These are phyloP conservation scores for Spisula subtruncata DNA, from an alignment of 2,888 invertebrate species.

Conservation along the genomic window DNA sequence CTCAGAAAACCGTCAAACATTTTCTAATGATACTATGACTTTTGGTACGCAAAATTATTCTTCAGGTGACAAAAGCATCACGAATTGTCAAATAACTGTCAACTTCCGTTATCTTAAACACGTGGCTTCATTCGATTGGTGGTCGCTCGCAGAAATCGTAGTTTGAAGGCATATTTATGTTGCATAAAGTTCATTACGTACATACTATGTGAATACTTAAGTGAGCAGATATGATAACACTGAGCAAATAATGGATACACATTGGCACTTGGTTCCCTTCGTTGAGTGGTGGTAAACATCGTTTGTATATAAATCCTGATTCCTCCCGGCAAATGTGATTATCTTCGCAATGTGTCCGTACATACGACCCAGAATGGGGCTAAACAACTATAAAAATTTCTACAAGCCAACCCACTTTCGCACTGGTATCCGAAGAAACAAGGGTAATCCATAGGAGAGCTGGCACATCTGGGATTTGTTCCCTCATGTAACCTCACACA, in stretches of 20 bases:
- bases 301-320: conserved; percentile 78
- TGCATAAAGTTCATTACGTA: neutral
- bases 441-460: conserved; percentile 73
- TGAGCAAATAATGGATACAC: conserved; percentile 6
- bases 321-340: conserved; percentile 76
- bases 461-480: conserved; percentile 76
- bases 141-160: neutral
- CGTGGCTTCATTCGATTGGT: no score
- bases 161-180: neutral
- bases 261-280: conserved; percentile 15
- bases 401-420: conserved; percentile 76
- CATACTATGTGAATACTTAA: neutral
- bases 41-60: no score
- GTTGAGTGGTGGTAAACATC: conserved; percentile 74
- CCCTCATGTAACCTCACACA: conserved; percentile 79
- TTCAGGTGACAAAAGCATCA: no score
- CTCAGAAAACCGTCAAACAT: no score
- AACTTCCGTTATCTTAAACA: no score
- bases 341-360: conserved; percentile 72
- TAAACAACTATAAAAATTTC: conserved; percentile 78
- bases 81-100: no score
- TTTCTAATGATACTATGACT: no score
- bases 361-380: conserved; percentile 82
- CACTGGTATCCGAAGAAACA: conserved; percentile 82
- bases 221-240: conserved; percentile 20